Evolutionary conservation across 2,888 invertebrate genomes (phyloP), one percentile per base, ranked within the genome.

Genomic region (Sinohyriopsis cumingii): DNA sequence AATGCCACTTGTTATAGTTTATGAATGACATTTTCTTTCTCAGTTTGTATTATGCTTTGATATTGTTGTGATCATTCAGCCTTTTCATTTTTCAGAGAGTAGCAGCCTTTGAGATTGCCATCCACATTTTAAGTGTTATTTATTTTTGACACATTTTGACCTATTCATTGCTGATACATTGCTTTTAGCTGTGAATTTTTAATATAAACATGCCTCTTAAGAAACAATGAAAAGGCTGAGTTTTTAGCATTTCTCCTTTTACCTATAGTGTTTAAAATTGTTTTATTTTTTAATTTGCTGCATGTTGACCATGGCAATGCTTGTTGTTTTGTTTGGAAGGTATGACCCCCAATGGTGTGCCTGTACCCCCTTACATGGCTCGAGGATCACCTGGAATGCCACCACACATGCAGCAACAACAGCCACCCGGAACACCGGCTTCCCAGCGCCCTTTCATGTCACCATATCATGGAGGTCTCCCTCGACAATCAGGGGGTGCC

Each of bases 271-370:
- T 45, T 45, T 45, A 45, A 45, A 45, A 45, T 45, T 66, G 18
- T 63, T 71, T 56, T 69, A 65, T 72, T 72, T 67, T 73, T 67
- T 45, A 25, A 65, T 66, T 69, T 71, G 64, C 56, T 73, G 71
- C 70, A 75, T 68, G 57, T 67, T 60, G 68, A 53, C 59, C 69
- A 70, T 69, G 66, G 67, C 69, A 63, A 71, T 70, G 72, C 72
- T 77, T 76, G 73, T 65, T 65, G 61, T 72, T 73, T 74, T 76
- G 76, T 76, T 77, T 73, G 63, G 69, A 79, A 80, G 79, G 79
- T 76, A 70, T 77, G 69, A 45, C 45, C 45, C 72, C 69, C 65
- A 76, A 79, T 71, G 76, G 75, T 63, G 70, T 72, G 72, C 62
- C 63, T 19, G 71, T 65, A 55, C 57, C 55, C 24, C 70, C 72